A percentile compares a stretch with the other conserved stretches of the same genome.
These are phyloP conservation scores for Gymnoscelis rufifasciata DNA, from an alignment of 2,888 invertebrate genomes.

Conservation along the genomic window DNA sequence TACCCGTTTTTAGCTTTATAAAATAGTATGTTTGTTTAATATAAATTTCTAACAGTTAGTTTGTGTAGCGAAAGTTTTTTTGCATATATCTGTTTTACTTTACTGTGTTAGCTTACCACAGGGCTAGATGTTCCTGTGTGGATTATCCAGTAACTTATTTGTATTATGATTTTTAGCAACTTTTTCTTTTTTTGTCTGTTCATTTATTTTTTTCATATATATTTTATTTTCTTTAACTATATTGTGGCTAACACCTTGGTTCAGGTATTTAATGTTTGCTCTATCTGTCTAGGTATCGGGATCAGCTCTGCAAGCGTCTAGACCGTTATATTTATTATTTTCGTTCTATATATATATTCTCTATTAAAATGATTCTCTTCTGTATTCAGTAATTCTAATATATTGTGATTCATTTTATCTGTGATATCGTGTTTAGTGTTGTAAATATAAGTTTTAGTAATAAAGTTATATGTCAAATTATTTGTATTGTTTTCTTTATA, in stretches of 20 bases:
- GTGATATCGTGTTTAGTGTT: constrained; percentile 34
- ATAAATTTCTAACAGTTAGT: too few relatives aligned
- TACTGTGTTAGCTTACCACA: too few relatives aligned
- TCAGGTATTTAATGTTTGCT: constrained; percentile 22
- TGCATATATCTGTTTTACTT: too few relatives aligned
- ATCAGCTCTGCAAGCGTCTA: constrained; percentile 25
- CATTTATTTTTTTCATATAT: not conserved
- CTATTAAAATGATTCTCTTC: constrained; percentile 40
- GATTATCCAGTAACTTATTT: too few relatives aligned
- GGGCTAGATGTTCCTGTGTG: too few relatives aligned
- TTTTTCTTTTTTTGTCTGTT: not conserved
- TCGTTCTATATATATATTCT: constrained; percentile 40
- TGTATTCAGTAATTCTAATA: constrained; percentile 30
- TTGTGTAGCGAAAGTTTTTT: too few relatives aligned
- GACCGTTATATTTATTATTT: constrained; percentile 21
- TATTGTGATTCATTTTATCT: constrained; percentile 33
- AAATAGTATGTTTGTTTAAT: too few relatives aligned
- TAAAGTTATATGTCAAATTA: not conserved
- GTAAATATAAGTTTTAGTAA: constrained; percentile 22
- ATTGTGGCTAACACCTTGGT: constrained; percentile 12
- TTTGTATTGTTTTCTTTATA: not conserved
- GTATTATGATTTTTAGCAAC: too few relatives aligned
- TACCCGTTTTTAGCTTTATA: too few relatives aligned
- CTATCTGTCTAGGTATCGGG: constrained; percentile 42
- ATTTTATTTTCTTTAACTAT: constrained; percentile 3